Base-by-base conservation (phyloP, 2,888 invertebrate species). In the Blastobasis lacticolella region DNA sequence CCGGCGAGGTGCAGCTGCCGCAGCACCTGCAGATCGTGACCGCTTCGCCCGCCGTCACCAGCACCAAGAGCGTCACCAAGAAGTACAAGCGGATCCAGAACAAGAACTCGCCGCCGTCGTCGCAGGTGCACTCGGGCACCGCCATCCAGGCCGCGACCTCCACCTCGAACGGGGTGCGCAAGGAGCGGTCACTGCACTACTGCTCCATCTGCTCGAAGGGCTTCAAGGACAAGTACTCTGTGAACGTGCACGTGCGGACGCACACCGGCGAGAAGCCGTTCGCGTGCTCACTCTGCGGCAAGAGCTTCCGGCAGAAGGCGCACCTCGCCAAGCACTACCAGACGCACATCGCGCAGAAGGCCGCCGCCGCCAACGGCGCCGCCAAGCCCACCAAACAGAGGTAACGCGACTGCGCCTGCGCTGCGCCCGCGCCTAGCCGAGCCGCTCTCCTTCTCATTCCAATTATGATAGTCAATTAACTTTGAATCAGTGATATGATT, bases 191-290 rank as follows among this genome's bases (percentile, higher is more conserved):
- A 54, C 83, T 98, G 60, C 94, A 99, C 81, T 94, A 97, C 82
- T 93, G 99, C 90, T 93, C 95, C 77, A 95, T 98, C 79, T 98
- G 96, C 82, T 95, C 95, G 66, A 96, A 96, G 75, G 96, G 96
- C 5, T 97, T 97, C 83, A 97, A 97, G 81, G 97, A 97, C 81
- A 97, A 97, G 79, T 99, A 99, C 90, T 95, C 98, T 56, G 97
- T 99, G 52, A 98, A 98, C 78, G 98, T 98, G 47, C 99, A 99
- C 81, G 96, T 98, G 63, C 91, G 98, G 64, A 98, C 98, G 37
- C 99, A 99, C 76, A 98, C 98, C 0, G 98, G 98, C 0, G 98
- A 99, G 81, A 98, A 99, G 73, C 98, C 99, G 0, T 99, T 99
- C 81, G 92, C 95, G 41, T 99, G 99, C 78, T 94, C 94, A 10